These are phyloP conservation scores for Argyrosomus regius DNA, from an alignment of 2,797 vertebrate species.

Conservation along the genomic window DNA sequence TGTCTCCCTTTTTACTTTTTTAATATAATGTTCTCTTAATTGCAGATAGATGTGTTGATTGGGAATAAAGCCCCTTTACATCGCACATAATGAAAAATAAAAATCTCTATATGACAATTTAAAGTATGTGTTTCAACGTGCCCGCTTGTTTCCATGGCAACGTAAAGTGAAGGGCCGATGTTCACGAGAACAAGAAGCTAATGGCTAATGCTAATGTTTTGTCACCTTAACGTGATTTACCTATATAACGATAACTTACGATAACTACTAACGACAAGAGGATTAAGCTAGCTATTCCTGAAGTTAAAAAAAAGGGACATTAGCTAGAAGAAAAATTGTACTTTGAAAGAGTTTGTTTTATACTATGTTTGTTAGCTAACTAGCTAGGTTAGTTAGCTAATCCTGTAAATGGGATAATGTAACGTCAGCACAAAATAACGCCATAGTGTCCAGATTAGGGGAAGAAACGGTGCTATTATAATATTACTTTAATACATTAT, in stretches of 20 bases:
- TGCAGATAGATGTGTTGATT: no score
- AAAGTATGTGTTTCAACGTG: no score
- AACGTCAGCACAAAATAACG: not conserved
- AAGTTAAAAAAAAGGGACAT: not conserved
- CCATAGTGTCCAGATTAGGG: accelerated
- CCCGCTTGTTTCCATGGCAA: constrained; percentile 34
- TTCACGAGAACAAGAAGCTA: not conserved
- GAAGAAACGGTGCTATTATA: accelerated
- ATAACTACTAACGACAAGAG: not conserved
- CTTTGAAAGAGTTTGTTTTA: not conserved
- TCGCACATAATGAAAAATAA: no score
- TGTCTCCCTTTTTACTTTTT: no score
- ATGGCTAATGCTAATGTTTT: not conserved
- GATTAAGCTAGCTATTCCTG: not conserved
- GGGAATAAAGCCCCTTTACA: no score
- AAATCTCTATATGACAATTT: no score
- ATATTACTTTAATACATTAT: not conserved
- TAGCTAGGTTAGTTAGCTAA: constrained; percentile 1
- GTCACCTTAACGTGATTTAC: not conserved
- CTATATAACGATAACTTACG: no score
- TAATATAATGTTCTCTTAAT: no score
- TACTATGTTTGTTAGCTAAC: not conserved
- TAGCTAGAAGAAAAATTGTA: not conserved
- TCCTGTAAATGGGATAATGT: not conserved
- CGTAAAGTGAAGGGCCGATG: not conserved